Percentiles rank a stretch among this genome's conserved stretches.
phyloP scores from a whole-genome alignment of 2,797 vertebrate genomes.

The Anolis apletophallus region DNA sequence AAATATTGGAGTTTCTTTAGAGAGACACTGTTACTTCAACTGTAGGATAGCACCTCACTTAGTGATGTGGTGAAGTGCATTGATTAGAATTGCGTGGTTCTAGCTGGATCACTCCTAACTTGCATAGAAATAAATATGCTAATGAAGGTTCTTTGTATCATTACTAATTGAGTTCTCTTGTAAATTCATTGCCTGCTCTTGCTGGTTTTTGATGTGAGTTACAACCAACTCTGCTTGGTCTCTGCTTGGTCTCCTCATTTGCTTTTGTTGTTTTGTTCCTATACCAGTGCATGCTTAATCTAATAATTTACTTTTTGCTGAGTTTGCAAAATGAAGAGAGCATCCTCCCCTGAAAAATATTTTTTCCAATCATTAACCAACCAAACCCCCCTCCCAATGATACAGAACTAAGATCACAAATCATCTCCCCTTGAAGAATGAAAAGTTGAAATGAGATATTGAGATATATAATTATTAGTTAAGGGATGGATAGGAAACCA shows the following conservation, averaged over 20 bases:
- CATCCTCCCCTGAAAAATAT: background rate
- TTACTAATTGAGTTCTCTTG: background rate
- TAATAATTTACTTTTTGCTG: constrained; percentile 11
- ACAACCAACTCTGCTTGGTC: background rate
- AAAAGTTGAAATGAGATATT: background rate
- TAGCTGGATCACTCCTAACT: background rate
- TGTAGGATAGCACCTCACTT: background rate
- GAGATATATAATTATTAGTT: background rate
- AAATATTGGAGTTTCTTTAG: background rate
- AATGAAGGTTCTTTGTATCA: constrained; percentile 17
- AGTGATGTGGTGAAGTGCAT: background rate
- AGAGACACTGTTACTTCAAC: background rate
- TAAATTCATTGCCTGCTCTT: background rate
- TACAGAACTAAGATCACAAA: background rate
- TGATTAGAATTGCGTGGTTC: background rate
- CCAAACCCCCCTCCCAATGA: background rate
- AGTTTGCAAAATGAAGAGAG: background rate
- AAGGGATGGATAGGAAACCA: background rate
- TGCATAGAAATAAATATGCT: constrained; percentile 18
- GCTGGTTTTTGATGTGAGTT: background rate
- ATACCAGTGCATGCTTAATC: background rate
- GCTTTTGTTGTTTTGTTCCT: constrained; percentile 1
- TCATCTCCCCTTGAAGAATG: background rate
- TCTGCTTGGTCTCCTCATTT: constrained; percentile 7
- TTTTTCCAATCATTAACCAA: background rate